phyloP scores from a whole-genome alignment of 2,888 invertebrate genomes.

The Alsophila aescularia region DNA sequence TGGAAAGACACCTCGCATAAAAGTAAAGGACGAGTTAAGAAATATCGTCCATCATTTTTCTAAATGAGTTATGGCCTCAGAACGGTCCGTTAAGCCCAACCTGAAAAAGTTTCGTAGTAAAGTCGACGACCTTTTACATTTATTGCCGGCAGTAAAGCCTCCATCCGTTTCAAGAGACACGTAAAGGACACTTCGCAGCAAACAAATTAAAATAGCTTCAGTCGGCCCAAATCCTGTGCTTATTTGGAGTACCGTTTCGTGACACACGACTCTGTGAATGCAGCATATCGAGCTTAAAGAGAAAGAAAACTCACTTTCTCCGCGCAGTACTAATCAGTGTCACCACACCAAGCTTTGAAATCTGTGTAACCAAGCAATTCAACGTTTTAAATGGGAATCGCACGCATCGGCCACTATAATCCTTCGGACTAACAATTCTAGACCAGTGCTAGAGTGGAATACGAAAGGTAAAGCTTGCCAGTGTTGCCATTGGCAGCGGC shows the following conservation, averaged over 20 bases:
- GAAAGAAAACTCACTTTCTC: constrained; percentile 4
- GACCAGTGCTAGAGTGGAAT: constrained; percentile 39
- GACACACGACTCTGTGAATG: constrained; percentile 9
- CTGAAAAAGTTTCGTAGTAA: constrained; percentile 39
- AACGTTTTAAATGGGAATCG: constrained; percentile 8
- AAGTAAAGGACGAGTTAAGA: constrained; percentile 34
- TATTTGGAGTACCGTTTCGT: constrained; percentile 15
- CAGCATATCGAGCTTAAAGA: constrained; percentile 1
- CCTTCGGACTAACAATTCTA: constrained; percentile 29
- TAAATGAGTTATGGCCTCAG: constrained; percentile 38
- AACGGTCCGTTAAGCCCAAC: constrained; percentile 38
- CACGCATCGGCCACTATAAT: constrained; percentile 18
- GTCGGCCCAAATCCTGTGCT: constrained; percentile 23
- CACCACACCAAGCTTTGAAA: background rate
- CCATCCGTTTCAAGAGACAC: constrained; percentile 37
- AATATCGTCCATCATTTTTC: constrained; percentile 37
- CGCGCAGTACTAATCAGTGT: background rate
- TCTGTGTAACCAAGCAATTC: constrained; percentile 2
- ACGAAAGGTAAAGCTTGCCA: constrained; percentile 52
- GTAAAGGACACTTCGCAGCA: constrained; percentile 39
- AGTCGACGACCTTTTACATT: constrained; percentile 40
- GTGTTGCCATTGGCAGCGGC: constrained; percentile 66
- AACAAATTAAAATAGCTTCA: constrained; percentile 38
- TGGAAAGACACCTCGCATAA: constrained; percentile 16
- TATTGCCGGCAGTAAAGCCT: constrained; percentile 38